Evolutionary conservation across 2,888 invertebrate species (phyloP).

Genomic region (Caenorhabditis afra): DNA sequence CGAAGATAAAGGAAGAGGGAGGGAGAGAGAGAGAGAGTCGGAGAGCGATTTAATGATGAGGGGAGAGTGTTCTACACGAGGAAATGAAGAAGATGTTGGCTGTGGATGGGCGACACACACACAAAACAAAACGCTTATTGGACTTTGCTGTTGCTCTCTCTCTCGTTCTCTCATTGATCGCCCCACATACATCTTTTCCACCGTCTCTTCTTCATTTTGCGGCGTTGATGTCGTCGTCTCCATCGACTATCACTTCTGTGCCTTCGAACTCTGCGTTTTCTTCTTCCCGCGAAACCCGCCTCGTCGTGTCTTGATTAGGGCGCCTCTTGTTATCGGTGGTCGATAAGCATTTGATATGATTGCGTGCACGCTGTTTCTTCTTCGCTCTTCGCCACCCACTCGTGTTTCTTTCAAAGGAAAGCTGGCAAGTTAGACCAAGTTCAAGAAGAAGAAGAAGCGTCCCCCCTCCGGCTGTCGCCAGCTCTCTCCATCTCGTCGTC

Average conservation of each 20-base stretch:
- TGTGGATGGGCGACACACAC: constrained; percentile 16
- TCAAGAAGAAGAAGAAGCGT: constrained; percentile 14
- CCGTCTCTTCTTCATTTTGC: constrained; percentile 19
- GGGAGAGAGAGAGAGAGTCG: no score
- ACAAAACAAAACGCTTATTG: constrained; percentile 55
- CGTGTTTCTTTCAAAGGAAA: background rate
- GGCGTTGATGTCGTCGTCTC: constrained; percentile 22
- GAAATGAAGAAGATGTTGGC: constrained; percentile 42
- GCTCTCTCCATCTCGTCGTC: constrained; percentile 20
- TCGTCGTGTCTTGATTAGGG: background rate
- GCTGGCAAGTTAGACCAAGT: constrained; percentile 10
- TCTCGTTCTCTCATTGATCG: background rate
- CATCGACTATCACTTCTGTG: constrained; percentile 6
- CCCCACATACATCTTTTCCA: constrained; percentile 5
- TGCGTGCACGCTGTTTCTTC: constrained; percentile 10
- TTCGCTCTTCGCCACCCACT: background rate
- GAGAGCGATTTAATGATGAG: constrained; percentile 46
- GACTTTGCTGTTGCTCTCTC: constrained; percentile 49
- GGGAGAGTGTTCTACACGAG: constrained; percentile 49
- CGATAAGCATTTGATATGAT: constrained; percentile 8
- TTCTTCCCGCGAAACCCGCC: background rate
- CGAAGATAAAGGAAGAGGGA: constrained; percentile 11
- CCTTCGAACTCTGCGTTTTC: background rate
- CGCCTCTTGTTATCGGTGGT: constrained; percentile 4
- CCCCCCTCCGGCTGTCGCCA: constrained; percentile 3